These are phyloP conservation scores for Melieria crassipennis DNA, from an alignment of 2,888 invertebrate species.

Conservation along the genomic window DNA sequence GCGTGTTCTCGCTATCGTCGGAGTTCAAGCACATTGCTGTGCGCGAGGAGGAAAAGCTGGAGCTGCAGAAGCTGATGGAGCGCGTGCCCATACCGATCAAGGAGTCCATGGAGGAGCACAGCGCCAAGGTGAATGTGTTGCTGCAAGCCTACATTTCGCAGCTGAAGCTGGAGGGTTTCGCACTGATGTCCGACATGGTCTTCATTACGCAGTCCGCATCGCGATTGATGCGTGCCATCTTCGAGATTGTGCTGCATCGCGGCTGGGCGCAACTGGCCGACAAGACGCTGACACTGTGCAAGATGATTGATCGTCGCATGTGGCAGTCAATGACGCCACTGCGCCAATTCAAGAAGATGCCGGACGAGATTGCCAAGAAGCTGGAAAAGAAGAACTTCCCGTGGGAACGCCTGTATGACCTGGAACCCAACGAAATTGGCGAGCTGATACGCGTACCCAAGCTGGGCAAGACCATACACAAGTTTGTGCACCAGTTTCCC, in stretches of 20 bases:
- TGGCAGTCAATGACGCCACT: slow-evolving; percentile 99
- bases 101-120: slow-evolving; percentile 96
- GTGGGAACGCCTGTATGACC: slow-evolving; percentile 93
- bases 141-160: slow-evolving; percentile 98
- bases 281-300: slow-evolving; percentile 93
- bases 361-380: slow-evolving; percentile 95
- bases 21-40: slow-evolving; percentile 96
- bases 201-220: slow-evolving; percentile 98
- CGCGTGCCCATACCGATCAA: slow-evolving; percentile 99
- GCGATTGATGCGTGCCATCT: slow-evolving; percentile 93
- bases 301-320: slow-evolving; percentile 99
- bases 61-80: slow-evolving; percentile 89
- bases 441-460: slow-evolving; percentile 71
- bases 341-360: slow-evolving; percentile 96
- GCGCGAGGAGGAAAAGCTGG: slow-evolving; percentile 95
- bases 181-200: slow-evolving; percentile 99
- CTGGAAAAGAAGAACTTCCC: slow-evolving; percentile 98
- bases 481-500: slow-evolving; percentile 88
- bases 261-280: slow-evolving; percentile 99
- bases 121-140: slow-evolving; percentile 93
- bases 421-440: slow-evolving; percentile 97
- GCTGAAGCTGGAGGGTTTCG: slow-evolving; percentile 97
- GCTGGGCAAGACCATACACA: slow-evolving; percentile 89
- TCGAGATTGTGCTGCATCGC: slow-evolving; percentile 91
- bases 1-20: slow-evolving; percentile 97